phyloP scores from a whole-genome alignment of 2,113 vertebrate species.

The Ammodramus savannarum region DNA sequence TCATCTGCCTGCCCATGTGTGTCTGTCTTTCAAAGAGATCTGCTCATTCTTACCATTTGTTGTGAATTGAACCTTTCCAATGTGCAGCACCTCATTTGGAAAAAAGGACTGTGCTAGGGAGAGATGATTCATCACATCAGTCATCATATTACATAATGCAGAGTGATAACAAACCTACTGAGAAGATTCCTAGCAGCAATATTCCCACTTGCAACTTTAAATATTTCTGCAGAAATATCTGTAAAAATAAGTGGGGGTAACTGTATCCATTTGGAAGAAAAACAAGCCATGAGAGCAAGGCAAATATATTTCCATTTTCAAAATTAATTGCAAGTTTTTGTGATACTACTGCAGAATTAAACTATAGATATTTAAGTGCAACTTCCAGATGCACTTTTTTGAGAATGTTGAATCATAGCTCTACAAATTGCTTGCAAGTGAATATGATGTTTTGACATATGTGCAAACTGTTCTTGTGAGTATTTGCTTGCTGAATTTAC shows the following conservation, averaged over 20 bases:
- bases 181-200: not conserved
- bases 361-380: not conserved
- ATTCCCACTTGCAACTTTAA: not conserved
- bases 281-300: not conserved
- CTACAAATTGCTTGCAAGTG: not conserved
- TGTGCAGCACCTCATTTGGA: not conserved
- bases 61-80: not conserved
- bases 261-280: not conserved
- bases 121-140: not conserved
- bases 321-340: not conserved
- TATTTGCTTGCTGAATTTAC: not conserved
- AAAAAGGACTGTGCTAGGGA: not conserved
- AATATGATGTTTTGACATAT: not conserved
- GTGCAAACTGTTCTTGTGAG: not conserved
- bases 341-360: not conserved
- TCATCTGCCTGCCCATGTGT: not conserved
- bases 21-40: not conserved
- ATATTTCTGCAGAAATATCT: not conserved
- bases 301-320: not conserved
- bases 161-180: not conserved
- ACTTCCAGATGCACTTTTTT: not conserved
- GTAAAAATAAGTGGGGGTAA: not conserved
- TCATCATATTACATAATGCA: not conserved
- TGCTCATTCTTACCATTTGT: not conserved
- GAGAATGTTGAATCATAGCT: not conserved